Evolutionary conservation across 2,113 vertebrate species (phyloP).

Genomic region (Oxyruncus cristatus): DNA sequence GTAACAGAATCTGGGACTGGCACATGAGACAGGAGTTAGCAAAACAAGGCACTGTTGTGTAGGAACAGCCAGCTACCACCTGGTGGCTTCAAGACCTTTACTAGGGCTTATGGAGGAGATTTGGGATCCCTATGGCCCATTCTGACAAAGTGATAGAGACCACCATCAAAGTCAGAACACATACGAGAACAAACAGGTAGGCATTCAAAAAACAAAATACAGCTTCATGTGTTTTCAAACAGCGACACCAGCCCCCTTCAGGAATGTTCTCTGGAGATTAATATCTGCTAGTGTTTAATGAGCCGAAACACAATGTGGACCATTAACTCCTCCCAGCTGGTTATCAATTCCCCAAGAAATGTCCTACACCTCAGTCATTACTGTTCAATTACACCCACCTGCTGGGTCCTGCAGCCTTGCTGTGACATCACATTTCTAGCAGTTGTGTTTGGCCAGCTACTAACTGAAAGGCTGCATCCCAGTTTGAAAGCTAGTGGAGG

Average conservation of each 20-base stretch:
- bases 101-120: background rate
- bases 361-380: background rate
- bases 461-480: background rate
- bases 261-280: constrained; percentile 28
- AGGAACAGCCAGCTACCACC: background rate
- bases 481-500: background rate
- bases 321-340: constrained; percentile 45
- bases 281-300: constrained; percentile 46
- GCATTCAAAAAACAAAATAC: background rate
- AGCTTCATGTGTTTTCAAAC: background rate
- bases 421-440: background rate
- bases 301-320: background rate
- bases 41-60: background rate
- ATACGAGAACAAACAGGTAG: background rate
- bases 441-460: constrained; percentile 30
- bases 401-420: background rate
- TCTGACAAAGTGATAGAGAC: background rate
- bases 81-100: background rate
- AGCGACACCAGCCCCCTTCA: background rate
- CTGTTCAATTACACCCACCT: constrained; percentile 9
- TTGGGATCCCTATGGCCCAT: background rate
- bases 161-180: background rate
- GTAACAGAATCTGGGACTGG: background rate
- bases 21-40: background rate
- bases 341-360: constrained; percentile 36